Percentiles rank a stretch among this genome's conserved stretches.
Conservation (phyloP, 2,113 vertebrate species). For the Ariopsis seemanni region DNA sequence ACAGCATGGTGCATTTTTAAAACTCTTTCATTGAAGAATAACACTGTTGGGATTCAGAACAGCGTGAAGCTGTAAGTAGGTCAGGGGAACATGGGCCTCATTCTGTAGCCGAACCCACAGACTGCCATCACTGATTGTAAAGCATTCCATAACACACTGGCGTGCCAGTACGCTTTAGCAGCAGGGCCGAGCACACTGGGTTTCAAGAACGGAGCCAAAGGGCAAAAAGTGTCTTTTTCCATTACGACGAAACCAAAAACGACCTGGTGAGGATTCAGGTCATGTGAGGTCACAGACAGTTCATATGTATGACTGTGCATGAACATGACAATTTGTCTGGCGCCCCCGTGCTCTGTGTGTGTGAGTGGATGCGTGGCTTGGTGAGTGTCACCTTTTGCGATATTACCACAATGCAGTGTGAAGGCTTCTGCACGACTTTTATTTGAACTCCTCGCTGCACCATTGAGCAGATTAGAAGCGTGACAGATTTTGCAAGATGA, state of each 20-base stretch:
- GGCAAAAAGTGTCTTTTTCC: not conserved
- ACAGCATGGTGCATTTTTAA: not conserved
- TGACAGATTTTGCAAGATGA: conserved; percentile 1
- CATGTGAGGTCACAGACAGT: not conserved
- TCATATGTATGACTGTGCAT: not conserved
- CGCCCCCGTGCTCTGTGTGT: not conserved
- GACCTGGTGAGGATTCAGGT: not conserved
- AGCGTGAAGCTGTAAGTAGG: conserved; percentile 15
- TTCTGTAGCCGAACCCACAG: not conserved
- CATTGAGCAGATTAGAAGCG: not conserved
- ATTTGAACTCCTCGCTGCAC: not conserved
- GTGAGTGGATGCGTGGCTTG: not conserved
- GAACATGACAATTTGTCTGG: not conserved
- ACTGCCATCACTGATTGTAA: conserved; percentile 5
- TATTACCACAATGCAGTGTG: not conserved
- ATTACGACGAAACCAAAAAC: not conserved
- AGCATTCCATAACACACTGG: not conserved
- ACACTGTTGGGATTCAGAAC: not conserved
- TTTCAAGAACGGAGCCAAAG: conserved; percentile 40
- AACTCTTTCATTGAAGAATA: not conserved
- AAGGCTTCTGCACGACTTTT: not conserved
- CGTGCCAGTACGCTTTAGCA: not conserved
- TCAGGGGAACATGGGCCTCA: conserved; percentile 4
- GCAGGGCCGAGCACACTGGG: not conserved
- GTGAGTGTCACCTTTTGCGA: not conserved